A percentile compares a stretch with the other conserved stretches of the same genome.
These are phyloP conservation scores for Drosophila mauritiana DNA, from an alignment of 1,140 invertebrate species.

Conservation along the genomic window DNA sequence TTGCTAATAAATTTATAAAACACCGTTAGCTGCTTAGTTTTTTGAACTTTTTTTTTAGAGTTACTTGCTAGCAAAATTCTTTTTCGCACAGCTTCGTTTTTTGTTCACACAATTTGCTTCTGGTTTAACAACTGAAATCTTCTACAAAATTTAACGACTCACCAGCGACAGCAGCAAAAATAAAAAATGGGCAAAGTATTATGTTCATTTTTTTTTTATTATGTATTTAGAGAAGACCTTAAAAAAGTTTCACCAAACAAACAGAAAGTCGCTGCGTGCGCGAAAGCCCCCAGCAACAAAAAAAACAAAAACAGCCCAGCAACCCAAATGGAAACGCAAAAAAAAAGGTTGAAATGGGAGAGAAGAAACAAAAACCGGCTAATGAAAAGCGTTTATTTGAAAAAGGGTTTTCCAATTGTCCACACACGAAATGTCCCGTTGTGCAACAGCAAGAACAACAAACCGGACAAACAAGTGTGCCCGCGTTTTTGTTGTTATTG, in stretches of 20 bases:
- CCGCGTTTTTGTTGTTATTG: slow-evolving; percentile 33
- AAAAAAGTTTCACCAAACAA: slow-evolving; percentile 80
- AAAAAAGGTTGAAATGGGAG: slow-evolving; percentile 41
- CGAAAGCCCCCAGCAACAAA: slow-evolving; percentile 62
- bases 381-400: slow-evolving; percentile 59
- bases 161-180: slow-evolving; percentile 10
- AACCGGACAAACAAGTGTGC: slow-evolving; percentile 75
- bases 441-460: slow-evolving; percentile 61
- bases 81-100: neutral
- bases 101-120: slow-evolving; percentile 17
- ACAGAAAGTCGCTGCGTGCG: slow-evolving; percentile 70
- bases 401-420: slow-evolving; percentile 58
- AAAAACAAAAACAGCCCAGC: slow-evolving; percentile 35
- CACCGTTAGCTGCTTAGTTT: neutral
- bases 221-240: slow-evolving; percentile 70
- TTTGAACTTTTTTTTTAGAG: neutral
- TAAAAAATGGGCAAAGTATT: slow-evolving; percentile 28
- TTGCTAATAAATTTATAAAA: no score
- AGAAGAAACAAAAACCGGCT: slow-evolving; percentile 37
- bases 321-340: slow-evolving; percentile 55
- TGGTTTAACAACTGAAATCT: slow-evolving; percentile 21
- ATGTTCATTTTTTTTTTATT: slow-evolving; percentile 55
- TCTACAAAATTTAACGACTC: slow-evolving; percentile 20
- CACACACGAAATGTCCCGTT: slow-evolving; percentile 73
- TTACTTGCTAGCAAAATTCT: neutral